These are phyloP conservation scores for Cheumatopsyche charites DNA, from an alignment of 1,140 invertebrate species.

Conservation along the genomic window DNA sequence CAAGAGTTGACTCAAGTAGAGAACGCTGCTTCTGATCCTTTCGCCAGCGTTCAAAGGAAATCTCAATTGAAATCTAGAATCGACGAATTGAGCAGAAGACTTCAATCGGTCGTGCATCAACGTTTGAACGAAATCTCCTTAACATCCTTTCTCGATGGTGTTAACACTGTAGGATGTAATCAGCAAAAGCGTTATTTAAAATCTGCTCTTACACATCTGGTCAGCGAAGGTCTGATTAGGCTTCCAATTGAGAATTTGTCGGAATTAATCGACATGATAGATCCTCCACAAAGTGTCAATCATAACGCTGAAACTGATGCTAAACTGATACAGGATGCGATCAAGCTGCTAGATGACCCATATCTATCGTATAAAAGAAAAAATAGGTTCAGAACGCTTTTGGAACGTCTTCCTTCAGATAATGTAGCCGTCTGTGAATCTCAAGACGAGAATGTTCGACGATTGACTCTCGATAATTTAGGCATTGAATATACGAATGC, in stretches of 20 bases:
- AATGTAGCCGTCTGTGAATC: not conserved
- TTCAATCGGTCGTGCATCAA: not conserved
- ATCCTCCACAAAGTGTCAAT: too few relatives aligned
- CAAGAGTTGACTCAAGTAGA: too few relatives aligned
- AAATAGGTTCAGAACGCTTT: not conserved
- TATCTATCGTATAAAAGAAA: constrained; percentile 16
- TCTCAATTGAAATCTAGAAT: constrained; percentile 19
- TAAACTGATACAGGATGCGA: constrained; percentile 26
- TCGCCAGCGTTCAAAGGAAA: too few relatives aligned
- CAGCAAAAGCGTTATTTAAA: too few relatives aligned
- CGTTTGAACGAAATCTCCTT: too few relatives aligned
- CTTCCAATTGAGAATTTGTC: too few relatives aligned
- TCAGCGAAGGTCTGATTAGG: too few relatives aligned
- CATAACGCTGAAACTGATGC: constrained; percentile 10
- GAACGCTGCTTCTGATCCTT: too few relatives aligned
- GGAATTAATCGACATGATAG: too few relatives aligned
- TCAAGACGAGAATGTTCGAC: not conserved
- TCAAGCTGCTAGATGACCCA: constrained; percentile 31
- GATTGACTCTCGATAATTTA: not conserved
- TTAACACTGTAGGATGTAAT: too few relatives aligned
- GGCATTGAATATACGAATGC: constrained; percentile 8
- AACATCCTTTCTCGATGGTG: too few relatives aligned
- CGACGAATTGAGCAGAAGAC: constrained; percentile 43
- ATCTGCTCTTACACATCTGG: too few relatives aligned
- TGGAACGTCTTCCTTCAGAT: not conserved